phyloP scores from a whole-genome alignment of 64 coral and sea anemone species.

The Montipora cactus region DNA sequence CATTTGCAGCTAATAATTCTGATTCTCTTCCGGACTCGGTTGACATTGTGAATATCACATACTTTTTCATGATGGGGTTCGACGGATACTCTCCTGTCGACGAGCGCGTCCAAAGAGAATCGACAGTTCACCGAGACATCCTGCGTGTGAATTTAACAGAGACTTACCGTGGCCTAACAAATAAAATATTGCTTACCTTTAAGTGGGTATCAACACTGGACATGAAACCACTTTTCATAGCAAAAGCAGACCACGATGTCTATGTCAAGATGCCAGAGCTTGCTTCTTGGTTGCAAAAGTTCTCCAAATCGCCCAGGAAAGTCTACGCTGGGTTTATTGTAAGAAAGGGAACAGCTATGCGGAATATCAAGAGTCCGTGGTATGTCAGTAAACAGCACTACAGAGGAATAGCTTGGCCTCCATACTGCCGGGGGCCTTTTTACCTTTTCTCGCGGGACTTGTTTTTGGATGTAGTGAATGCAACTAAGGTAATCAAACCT shows the following conservation, averaged over 20 bases:
- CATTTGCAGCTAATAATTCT: background rate
- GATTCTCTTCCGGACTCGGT: background rate
- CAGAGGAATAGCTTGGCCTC: background rate
- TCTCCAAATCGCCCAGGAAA: background rate
- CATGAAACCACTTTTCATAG: slow-evolving; percentile 25
- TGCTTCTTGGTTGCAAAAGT: background rate
- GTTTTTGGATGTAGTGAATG: slow-evolving; percentile 15
- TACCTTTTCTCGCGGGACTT: slow-evolving; percentile 41
- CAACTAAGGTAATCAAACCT: background rate
- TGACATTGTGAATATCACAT: background rate
- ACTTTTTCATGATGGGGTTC: slow-evolving; percentile 50
- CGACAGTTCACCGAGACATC: background rate
- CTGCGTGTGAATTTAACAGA: slow-evolving; percentile 39
- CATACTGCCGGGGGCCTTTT: slow-evolving; percentile 41
- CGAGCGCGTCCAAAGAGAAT: slow-evolving; percentile 12
- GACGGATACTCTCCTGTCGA: slow-evolving; percentile 17
- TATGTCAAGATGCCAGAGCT: slow-evolving; percentile 53
- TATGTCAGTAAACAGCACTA: slow-evolving; percentile 28
- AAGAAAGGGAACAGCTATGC: background rate
- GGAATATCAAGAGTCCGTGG: background rate
- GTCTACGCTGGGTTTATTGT: slow-evolving; percentile 42
- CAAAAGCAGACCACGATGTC: slow-evolving; percentile 52
- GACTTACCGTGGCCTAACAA: background rate
- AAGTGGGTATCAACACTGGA: slow-evolving; percentile 24
- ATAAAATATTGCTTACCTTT: slow-evolving; percentile 40